Base-by-base conservation (phyloP, 2,113 vertebrate genomes). In the Vulpes lagopus region DNA sequence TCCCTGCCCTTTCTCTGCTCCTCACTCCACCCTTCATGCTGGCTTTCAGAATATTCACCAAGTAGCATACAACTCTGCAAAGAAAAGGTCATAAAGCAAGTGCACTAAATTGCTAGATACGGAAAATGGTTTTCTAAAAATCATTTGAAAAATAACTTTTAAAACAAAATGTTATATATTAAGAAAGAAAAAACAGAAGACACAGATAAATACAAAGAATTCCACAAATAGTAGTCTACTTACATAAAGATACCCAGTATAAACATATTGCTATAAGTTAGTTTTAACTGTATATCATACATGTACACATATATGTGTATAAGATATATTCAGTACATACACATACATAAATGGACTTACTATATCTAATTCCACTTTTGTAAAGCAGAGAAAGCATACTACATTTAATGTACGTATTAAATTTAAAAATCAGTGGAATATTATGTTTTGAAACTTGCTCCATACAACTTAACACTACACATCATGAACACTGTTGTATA, bases 91-190 rank as follows among this genome's bases (percentile, higher is more conserved):
- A 84, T 0, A 60, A 3, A 27, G 3, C 17, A 86, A 84, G 83
- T 23, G 30, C 19, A 60, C n/a, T 49, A 49, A 79, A 83, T 27
- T 55, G 38, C 20, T 82, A 43, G 8, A 25, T 1, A 38, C 20
- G 74, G 30, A 71, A 89, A 67, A 12, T 17, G 7, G 49, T n/a
- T 79, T 69, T 82, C 32, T 11, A n/a, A 51, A 79, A 82, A 51
- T 62, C 19, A 43, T 81, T 64, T 83, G 27, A 84, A 94, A 83
- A 96, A 65, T 89, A 81, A 79, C 43, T 67, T 86, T 67, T 81
- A 86, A 97, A 27, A 23, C 11, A 59, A 90, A 89, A 59, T 17
- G 38, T 32, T 76, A 49, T 12, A 82, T 64, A 89, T 32, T 67
- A 12, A 16, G 38, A 85, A n/a, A 38, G 80, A 51, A 79, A 83